phyloP scores from a whole-genome alignment of 2,888 invertebrate species.

The Hirudinaria manillensis region DNA sequence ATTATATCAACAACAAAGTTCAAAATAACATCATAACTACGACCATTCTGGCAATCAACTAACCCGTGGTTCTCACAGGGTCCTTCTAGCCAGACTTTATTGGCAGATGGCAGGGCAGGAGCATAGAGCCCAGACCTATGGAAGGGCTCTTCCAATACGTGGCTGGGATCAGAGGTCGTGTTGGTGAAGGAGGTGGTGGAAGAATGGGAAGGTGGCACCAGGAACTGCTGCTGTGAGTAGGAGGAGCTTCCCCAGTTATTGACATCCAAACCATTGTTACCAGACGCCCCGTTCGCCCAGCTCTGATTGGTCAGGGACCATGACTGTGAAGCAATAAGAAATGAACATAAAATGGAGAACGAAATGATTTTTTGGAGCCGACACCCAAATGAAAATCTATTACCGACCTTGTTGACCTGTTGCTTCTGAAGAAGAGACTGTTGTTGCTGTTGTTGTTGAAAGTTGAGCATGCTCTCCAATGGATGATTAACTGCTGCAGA shows the following conservation, averaged over 20 bases:
- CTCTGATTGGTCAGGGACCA: conserved; percentile 8
- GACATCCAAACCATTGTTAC: not conserved
- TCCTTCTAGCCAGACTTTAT: not conserved
- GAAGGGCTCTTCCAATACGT: not conserved
- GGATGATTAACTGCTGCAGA: not conserved
- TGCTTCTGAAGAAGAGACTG: conserved; percentile 18
- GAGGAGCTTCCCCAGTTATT: not conserved
- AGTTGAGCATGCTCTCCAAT: not conserved
- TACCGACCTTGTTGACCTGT: conserved; percentile 8
- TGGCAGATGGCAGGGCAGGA: not conserved
- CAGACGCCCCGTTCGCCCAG: not conserved
- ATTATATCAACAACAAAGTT: no score
- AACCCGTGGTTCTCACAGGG: not conserved
- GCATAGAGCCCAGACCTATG: not conserved
- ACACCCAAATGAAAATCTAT: no score
- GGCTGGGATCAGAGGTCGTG: not conserved
- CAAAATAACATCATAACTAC: no score
- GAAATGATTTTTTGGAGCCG: not conserved
- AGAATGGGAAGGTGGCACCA: not conserved
- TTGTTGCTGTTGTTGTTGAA: conserved; percentile 18
- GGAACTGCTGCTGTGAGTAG: not conserved
- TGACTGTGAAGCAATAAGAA: not conserved
- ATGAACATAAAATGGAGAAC: not conserved
- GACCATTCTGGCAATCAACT: no score
- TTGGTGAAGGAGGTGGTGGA: conserved; percentile 1